Conservation (phyloP, 1,140 invertebrate species). For the Leptinotarsa undecemlineata region DNA sequence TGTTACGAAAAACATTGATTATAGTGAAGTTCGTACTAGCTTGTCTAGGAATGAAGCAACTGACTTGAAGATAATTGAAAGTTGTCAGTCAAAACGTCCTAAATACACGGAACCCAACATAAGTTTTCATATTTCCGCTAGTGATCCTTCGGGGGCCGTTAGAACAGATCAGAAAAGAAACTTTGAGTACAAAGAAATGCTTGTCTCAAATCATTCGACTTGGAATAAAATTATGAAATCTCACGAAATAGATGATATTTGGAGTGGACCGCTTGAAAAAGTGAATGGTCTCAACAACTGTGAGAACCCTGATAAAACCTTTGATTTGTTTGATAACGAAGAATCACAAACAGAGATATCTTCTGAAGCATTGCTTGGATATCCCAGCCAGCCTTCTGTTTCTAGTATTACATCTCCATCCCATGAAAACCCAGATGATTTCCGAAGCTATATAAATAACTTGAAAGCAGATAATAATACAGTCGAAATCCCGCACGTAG, state of each 20-base stretch:
- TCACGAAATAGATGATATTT: conserved; percentile 24
- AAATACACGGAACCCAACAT: neutral
- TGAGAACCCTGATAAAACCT: conserved; percentile 21
- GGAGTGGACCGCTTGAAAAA: conserved; percentile 28
- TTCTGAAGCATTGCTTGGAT: neutral
- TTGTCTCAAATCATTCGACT: neutral
- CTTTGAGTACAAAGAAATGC: neutral
- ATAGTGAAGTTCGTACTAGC: neutral
- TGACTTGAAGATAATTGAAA: neutral
- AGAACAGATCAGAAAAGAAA: neutral
- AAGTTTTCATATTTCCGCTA: neutral
- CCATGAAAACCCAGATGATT: conserved; percentile 30
- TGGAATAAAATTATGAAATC: conserved; percentile 5
- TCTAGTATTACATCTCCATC: conserved; percentile 27
- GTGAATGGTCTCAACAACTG: conserved; percentile 15
- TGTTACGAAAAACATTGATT: too few relatives aligned
- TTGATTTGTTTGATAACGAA: conserved; percentile 27
- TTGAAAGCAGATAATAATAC: neutral
- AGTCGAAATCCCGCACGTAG: neutral
- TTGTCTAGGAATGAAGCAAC: neutral
- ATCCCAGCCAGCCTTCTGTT: neutral
- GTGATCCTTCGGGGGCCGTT: neutral
- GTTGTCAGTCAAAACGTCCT: neutral
- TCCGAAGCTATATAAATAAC: conserved; percentile 9
- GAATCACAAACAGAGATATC: neutral